Percentiles rank a stretch among this genome's conserved stretches.
phyloP scores from a whole-genome alignment of 2,797 vertebrate species.

The Pangasius larnaudii region DNA sequence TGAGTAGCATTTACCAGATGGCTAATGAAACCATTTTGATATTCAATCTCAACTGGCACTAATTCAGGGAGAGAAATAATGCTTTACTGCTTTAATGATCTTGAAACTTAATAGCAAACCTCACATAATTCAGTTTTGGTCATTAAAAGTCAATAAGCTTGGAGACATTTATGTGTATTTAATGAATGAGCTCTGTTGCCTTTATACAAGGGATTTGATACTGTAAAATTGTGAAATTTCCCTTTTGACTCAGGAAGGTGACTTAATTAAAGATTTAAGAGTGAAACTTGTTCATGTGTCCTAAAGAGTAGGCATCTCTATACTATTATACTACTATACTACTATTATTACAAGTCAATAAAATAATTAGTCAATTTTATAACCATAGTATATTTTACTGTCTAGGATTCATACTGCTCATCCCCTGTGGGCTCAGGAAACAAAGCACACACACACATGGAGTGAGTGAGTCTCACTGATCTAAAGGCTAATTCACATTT shows the following conservation, averaged over 20 bases:
- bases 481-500: constrained; percentile 4
- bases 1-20: constrained; percentile 38
- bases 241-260: neutral
- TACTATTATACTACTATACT: neutral
- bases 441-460: neutral
- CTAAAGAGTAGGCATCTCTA: neutral
- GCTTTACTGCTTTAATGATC: constrained; percentile 58
- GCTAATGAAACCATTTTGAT: constrained; percentile 38
- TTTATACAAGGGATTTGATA: neutral
- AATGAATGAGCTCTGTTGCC: constrained; percentile 65
- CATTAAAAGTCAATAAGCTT: constrained; percentile 73
- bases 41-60: constrained; percentile 50
- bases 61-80: constrained; percentile 53
- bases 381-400: neutral
- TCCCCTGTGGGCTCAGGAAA: neutral
- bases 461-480: neutral
- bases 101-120: constrained; percentile 70
- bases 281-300: neutral
- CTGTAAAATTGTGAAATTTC: neutral
- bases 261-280: neutral
- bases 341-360: neutral
- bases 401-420: neutral
- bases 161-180: constrained; percentile 76
- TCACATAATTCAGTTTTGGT: constrained; percentile 68
- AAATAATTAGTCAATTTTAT: neutral